Base-by-base conservation (phyloP, 2,888 invertebrate genomes). In the Achlya flavicornis region DNA sequence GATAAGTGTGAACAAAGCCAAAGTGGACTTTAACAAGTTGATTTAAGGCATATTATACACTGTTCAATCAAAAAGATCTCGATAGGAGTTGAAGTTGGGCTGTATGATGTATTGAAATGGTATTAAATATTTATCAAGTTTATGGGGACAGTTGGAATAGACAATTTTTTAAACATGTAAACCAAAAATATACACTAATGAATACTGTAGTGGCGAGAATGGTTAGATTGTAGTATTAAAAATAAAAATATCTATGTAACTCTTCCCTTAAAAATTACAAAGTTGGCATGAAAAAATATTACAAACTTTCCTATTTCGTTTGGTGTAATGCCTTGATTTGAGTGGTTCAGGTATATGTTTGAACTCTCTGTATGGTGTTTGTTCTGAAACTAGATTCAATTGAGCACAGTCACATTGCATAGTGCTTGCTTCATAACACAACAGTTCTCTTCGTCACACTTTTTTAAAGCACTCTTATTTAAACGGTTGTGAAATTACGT, bases 401-500 rank as follows among this genome's bases (percentile, higher is more conserved):
- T 83, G 61, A 84, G 87, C 90, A 89, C 87, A 85, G 86, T 74
- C 66, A 76, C 66, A 73, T 71, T 76, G 67, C 80, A 84, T 85
- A 90, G 91, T 91, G 91, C 90, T 89, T 86, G 78, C 86, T 78
- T 73, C 75, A 67, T 65, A 69, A 71, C 75, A 73, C 59, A 75
- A 74, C 71, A 74, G n/a, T n/a, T n/a, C n/a, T n/a, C n/a, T n/a
- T n/a, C n/a, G n/a, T n/a, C n/a, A n/a, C n/a, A n/a, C n/a, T n/a
- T n/a, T n/a, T n/a, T 80, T 75, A 72, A 78, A 81, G 82, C 81
- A 83, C 84, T 83, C 85, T 84, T 84, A 59, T 81, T 41, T 81
- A 83, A 87, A 87, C 83, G 86, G 91, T 90, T 91, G 89, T 91
- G 90, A 90, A 85, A 85, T 87, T 84, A 83, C 75, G 85, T 83